A percentile compares a stretch with the other conserved stretches of the same genome.
Conservation (phyloP, 2,797 vertebrate genomes). For the Setipinna tenuifilis region DNA sequence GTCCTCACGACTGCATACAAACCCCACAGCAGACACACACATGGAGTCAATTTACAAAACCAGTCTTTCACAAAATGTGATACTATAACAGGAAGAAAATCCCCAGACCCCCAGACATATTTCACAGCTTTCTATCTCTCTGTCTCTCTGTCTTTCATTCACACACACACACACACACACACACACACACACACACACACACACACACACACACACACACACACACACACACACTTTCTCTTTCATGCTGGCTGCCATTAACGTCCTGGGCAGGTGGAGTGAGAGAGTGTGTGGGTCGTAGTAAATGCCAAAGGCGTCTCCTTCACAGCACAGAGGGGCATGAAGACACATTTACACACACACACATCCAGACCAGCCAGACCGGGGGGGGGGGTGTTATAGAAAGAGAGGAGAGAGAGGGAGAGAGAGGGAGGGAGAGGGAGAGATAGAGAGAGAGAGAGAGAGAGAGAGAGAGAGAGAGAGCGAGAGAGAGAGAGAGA, state of each 20-base stretch:
- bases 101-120: neutral
- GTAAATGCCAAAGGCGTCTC: slow-evolving; percentile 33
- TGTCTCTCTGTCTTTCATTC: neutral
- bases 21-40: neutral
- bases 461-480: too few species aligned
- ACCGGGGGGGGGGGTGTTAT: too few species aligned
- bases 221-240: neutral
- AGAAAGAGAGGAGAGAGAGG: neutral
- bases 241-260: slow-evolving; percentile 25
- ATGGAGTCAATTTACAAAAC: neutral
- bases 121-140: neutral
- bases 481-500: too few species aligned
- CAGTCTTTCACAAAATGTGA: neutral
- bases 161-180: neutral
- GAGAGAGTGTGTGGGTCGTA: slow-evolving; percentile 28
- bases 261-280: slow-evolving; percentile 33
- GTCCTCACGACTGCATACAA: neutral
- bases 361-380: too few species aligned
- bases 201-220: neutral
- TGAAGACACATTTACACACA: neutral
- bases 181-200: neutral
- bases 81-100: neutral
- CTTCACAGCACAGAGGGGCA: slow-evolving; percentile 29
- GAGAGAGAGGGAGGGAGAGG: neutral
- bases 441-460: too few species aligned